Evolutionary conservation across 1,140 invertebrate species (phyloP).

Genomic region (Acromyrmex heyeri): DNA sequence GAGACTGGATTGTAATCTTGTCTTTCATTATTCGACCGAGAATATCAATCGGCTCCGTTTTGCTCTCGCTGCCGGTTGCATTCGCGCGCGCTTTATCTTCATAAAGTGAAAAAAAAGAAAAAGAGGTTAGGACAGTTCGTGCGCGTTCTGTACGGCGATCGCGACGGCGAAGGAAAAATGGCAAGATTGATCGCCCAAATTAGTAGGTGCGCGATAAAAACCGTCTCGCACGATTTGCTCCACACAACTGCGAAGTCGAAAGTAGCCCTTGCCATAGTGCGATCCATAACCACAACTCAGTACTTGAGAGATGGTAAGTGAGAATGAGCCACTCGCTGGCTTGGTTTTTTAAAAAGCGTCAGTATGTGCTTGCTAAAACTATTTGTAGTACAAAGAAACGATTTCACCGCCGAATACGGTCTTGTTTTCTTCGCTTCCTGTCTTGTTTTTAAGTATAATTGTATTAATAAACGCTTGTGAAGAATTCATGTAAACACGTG

Average conservation of each 20-base stretch:
- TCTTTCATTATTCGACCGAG: conserved; percentile 63
- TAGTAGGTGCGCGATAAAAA: conserved; percentile 55
- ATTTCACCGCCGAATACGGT: not conserved
- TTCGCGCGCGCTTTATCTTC: conserved; percentile 4
- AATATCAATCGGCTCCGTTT: conserved; percentile 59
- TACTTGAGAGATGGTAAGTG: conserved; percentile 76
- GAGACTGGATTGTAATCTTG: conserved; percentile 22
- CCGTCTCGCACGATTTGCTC: conserved; percentile 39
- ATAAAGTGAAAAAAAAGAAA: not conserved
- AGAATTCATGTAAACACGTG: not conserved
- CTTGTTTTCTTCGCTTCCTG: not conserved
- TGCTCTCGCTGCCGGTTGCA: conserved; percentile 20
- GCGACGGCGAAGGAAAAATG: conserved; percentile 71
- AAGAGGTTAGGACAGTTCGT: conserved; percentile 47
- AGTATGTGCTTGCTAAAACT: not conserved
- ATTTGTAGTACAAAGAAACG: not conserved
- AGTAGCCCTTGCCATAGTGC: not conserved
- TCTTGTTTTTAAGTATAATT: not conserved
- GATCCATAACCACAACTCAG: conserved; percentile 75
- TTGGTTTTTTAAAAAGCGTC: not conserved
- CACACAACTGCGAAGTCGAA: not conserved
- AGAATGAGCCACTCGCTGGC: not conserved
- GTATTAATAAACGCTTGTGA: not conserved
- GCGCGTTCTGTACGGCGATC: not conserved
- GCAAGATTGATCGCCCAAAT: conserved; percentile 75